Conservation (phyloP, 2,797 vertebrate genomes). For the Bufotes viridis region DNA sequence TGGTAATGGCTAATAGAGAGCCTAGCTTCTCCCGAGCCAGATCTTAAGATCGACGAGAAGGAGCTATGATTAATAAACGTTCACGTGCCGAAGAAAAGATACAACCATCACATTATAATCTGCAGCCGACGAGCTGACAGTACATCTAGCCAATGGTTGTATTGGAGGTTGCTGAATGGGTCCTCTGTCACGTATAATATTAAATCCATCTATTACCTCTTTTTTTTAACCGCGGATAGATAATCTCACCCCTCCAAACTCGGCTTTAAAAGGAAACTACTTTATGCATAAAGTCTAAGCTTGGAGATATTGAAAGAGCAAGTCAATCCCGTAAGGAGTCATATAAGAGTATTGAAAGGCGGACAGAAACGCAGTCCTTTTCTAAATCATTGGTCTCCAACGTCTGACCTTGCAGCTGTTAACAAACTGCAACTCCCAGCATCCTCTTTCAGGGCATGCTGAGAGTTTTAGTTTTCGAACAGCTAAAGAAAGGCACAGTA, state of each 20-base stretch:
- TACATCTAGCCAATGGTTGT: constrained; percentile 11
- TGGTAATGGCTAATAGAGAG: constrained; percentile 24
- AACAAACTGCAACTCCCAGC: neutral
- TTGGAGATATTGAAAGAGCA: neutral
- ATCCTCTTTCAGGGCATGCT: neutral
- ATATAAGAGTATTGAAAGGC: neutral
- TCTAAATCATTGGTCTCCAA: neutral
- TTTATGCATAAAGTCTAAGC: neutral
- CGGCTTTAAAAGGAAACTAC: neutral
- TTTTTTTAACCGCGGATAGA: neutral
- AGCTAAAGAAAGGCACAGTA: too few relatives aligned
- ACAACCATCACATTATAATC: constrained; percentile 34
- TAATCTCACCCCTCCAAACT: constrained; percentile 3
- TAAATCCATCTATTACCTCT: constrained; percentile 32
- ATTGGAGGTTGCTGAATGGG: neutral
- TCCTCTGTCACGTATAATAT: constrained; percentile 34
- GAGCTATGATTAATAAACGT: constrained; percentile 23
- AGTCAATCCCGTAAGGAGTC: neutral
- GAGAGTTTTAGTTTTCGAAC: too few relatives aligned
- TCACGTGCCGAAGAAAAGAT: constrained; percentile 29
- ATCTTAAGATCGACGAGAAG: constrained; percentile 4
- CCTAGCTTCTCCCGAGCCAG: constrained; percentile 2
- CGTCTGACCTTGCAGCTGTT: too few relatives aligned
- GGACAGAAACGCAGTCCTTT: neutral
- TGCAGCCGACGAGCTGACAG: constrained; percentile 3